Conservation (phyloP, 2,113 vertebrate genomes). For the Periophthalmodon schlosseri region DNA sequence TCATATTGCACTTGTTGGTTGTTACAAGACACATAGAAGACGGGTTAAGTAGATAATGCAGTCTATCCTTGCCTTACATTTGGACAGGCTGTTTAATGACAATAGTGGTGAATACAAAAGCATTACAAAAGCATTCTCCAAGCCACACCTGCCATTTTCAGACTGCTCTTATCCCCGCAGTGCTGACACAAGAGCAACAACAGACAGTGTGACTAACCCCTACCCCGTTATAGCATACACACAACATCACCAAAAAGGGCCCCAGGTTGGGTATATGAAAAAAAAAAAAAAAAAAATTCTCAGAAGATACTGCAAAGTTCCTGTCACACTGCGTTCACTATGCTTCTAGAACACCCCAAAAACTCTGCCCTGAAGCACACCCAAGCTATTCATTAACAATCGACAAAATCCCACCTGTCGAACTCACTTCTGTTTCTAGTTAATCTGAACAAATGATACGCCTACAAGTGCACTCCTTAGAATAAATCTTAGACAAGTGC, state of each 20-base stretch:
- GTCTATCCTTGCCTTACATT: constrained; percentile 9
- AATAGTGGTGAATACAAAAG: constrained; percentile 23
- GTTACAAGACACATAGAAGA: not conserved
- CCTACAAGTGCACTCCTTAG: constrained; percentile 4
- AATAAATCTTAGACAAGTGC: constrained; percentile 15
- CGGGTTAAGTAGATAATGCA: not conserved
- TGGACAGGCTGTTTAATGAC: constrained; percentile 14
- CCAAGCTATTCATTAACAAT: constrained; percentile 11
- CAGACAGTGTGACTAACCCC: constrained; percentile 32
- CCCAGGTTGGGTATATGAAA: constrained; percentile 25
- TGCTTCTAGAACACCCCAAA: constrained; percentile 3
- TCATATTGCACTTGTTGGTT: no score
- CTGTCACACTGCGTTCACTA: constrained; percentile 31
- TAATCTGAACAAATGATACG: constrained; percentile 13
- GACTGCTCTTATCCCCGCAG: constrained; percentile 39
- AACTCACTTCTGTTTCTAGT: constrained; percentile 6
- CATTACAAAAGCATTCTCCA: constrained; percentile 34
- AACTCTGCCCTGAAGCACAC: not conserved
- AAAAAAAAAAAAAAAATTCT: constrained; percentile 34
- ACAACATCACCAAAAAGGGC: constrained; percentile 31
- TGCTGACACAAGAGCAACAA: constrained; percentile 52
- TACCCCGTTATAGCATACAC: constrained; percentile 9
- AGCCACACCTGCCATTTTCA: constrained; percentile 51
- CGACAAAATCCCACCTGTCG: not conserved
- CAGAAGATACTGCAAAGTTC: constrained; percentile 53